A percentile compares a stretch with the other conserved stretches of the same genome.
phyloP scores from a whole-genome alignment of 2,113 vertebrate genomes.

The Ceuthmochares aereus region DNA sequence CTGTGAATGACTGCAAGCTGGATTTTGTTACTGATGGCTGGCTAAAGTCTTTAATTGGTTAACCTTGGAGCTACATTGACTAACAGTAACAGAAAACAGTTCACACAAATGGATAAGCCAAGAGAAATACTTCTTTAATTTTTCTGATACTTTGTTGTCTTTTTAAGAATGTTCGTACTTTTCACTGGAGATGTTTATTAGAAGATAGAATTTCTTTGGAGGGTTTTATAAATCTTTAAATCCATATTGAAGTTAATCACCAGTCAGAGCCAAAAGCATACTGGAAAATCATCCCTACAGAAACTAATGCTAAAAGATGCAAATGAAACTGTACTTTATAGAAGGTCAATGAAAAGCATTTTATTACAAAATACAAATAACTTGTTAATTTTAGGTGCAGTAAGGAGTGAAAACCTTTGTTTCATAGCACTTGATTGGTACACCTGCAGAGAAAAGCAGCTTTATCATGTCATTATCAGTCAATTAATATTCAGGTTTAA shows the following conservation, averaged over 20 bases:
- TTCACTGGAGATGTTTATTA: slow-evolving; percentile 80
- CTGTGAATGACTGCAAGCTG: neutral
- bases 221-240: slow-evolving; percentile 73
- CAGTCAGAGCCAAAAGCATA: slow-evolving; percentile 79
- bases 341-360: slow-evolving; percentile 88
- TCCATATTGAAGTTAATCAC: slow-evolving; percentile 78
- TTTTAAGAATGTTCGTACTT: slow-evolving; percentile 67
- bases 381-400: slow-evolving; percentile 87
- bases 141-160: slow-evolving; percentile 36
- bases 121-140: neutral
- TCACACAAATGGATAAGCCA: neutral
- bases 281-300: slow-evolving; percentile 87
- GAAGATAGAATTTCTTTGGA: slow-evolving; percentile 69
- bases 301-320: slow-evolving; percentile 79
- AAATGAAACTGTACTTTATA: slow-evolving; percentile 84
- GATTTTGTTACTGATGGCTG: slow-evolving; percentile 8
- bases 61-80: neutral
- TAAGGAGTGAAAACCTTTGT: slow-evolving; percentile 79
- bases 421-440: slow-evolving; percentile 87
- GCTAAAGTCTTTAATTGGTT: neutral
- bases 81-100: slow-evolving; percentile 4
- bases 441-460: slow-evolving; percentile 84
- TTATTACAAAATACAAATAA: slow-evolving; percentile 91
- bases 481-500: slow-evolving; percentile 95
- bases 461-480: slow-evolving; percentile 92